phyloP scores from a whole-genome alignment of 2,797 vertebrate species.

The Pangasius macronema region DNA sequence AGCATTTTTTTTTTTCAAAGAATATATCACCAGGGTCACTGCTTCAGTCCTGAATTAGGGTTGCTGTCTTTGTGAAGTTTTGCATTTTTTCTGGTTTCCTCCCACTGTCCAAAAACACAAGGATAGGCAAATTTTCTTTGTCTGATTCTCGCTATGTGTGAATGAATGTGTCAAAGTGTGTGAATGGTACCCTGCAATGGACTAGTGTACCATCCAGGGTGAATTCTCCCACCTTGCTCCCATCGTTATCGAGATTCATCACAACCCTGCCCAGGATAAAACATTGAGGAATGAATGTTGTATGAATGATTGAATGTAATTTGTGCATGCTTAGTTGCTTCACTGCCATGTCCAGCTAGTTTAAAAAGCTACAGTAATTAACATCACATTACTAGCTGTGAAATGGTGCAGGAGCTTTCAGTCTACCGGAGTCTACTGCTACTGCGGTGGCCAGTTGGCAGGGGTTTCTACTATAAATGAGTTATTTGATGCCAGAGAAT shows the following conservation, averaged over 20 bases:
- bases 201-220: background rate
- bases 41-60: background rate
- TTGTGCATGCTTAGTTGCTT: background rate
- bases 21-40: no score
- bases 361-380: constrained; percentile 11
- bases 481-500: background rate
- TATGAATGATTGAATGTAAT: background rate
- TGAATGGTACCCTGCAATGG: background rate
- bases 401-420: background rate
- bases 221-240: background rate
- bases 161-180: background rate
- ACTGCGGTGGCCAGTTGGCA: background rate
- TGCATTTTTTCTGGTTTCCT: background rate
- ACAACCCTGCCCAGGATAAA: background rate
- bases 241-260: background rate
- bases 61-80: background rate
- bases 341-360: background rate
- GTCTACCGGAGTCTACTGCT: background rate
- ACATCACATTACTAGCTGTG: constrained; percentile 13
- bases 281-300: background rate
- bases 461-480: constrained; percentile 18
- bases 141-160: background rate
- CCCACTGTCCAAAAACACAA: background rate
- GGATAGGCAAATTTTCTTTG: background rate
- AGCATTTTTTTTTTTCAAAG: background rate